phyloP scores from a whole-genome alignment of 1,140 invertebrate genomes.

The Sycophila sp. region DNA sequence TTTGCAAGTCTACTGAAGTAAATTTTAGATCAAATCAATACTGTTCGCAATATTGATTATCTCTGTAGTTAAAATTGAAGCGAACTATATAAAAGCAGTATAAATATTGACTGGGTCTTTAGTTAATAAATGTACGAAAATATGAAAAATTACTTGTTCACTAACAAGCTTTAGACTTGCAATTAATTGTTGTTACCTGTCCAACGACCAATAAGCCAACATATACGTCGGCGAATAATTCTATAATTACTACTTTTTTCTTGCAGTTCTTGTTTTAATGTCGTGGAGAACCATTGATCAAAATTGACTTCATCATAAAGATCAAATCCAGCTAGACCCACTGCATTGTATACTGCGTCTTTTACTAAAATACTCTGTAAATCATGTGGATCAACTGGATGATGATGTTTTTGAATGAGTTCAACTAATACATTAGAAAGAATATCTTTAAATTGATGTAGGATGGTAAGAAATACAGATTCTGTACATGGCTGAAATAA shows the following conservation, averaged over 20 bases:
- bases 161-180: too few species aligned
- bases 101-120: too few species aligned
- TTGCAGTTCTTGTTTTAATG: slow-evolving; percentile 83
- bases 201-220: slow-evolving; percentile 81
- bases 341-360: slow-evolving; percentile 95
- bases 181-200: too few species aligned
- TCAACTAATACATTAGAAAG: slow-evolving; percentile 80
- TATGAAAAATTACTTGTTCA: too few species aligned
- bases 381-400: slow-evolving; percentile 74
- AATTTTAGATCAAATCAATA: too few species aligned
- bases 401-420: slow-evolving; percentile 73
- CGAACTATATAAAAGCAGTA: too few species aligned
- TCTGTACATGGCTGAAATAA: slow-evolving; percentile 83
- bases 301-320: slow-evolving; percentile 94
- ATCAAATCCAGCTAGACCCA: slow-evolving; percentile 89
- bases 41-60: too few species aligned
- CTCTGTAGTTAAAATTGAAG: too few species aligned
- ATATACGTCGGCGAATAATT: slow-evolving; percentile 87
- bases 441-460: slow-evolving; percentile 80
- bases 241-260: slow-evolving; percentile 85
- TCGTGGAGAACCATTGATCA: slow-evolving; percentile 90
- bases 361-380: slow-evolving; percentile 83
- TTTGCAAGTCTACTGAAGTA: too few species aligned
- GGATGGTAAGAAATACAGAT: slow-evolving; percentile 83
- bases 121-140: too few species aligned